Evolutionary conservation across 2,888 invertebrate genomes (phyloP).

Genomic region (Volucella inflata): DNA sequence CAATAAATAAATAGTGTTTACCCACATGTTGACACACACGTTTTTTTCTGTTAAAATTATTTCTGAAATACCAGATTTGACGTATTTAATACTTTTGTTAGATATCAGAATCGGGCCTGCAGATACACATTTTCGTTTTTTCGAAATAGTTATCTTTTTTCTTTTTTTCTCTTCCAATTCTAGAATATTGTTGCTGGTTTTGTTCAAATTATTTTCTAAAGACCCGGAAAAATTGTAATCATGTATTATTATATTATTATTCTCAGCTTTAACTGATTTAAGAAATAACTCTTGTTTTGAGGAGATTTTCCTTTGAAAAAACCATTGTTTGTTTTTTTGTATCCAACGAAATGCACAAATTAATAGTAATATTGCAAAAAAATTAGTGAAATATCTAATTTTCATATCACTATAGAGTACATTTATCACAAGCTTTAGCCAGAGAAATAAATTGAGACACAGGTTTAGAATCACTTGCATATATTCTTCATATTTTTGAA

Average conservation of each 20-base stretch:
- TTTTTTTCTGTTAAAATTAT: background rate
- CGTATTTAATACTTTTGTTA: slow-evolving; percentile 23
- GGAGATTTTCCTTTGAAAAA: background rate
- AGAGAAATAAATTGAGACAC: slow-evolving; percentile 23
- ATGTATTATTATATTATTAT: slow-evolving; percentile 17
- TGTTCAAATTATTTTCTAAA: background rate
- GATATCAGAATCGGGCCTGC: slow-evolving; percentile 82
- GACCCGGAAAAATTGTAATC: slow-evolving; percentile 3
- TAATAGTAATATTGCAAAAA: slow-evolving; percentile 43
- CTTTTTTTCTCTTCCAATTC: slow-evolving; percentile 80
- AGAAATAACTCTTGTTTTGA: background rate
- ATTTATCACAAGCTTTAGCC: slow-evolving; percentile 21
- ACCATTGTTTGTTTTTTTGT: slow-evolving; percentile 3
- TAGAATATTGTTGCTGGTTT: slow-evolving; percentile 23
- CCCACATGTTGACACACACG: slow-evolving; percentile 47
- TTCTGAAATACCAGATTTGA: slow-evolving; percentile 11
- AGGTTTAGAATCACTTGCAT: slow-evolving; percentile 22
- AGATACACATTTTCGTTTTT: slow-evolving; percentile 82
- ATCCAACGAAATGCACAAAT: slow-evolving; percentile 34
- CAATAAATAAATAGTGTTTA: slow-evolving; percentile 4
- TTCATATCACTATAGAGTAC: slow-evolving; percentile 33
- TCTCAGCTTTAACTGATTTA: background rate
- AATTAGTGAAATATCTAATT: slow-evolving; percentile 23
- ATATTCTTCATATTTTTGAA: slow-evolving; percentile 26
- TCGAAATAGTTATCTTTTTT: slow-evolving; percentile 79